A percentile compares a stretch with the other conserved stretches of the same genome.
Evolutionary conservation across 2,888 invertebrate species (phyloP).

Genomic region (Noctuana brunneofusca): DNA sequence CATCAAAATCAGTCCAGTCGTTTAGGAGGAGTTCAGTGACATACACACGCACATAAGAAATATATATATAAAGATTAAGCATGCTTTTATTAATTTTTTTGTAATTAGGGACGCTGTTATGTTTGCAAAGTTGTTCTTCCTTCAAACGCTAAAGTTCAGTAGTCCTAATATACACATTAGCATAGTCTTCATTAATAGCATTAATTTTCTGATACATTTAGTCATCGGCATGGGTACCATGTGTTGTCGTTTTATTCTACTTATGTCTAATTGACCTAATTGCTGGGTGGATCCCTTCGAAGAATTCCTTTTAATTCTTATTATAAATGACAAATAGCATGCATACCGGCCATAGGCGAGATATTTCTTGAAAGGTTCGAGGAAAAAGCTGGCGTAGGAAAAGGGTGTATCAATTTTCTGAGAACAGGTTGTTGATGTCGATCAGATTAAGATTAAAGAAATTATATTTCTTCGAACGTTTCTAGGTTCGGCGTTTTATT

Average conservation of each 20-base stretch:
- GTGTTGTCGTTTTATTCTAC: conserved; percentile 40
- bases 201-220: conserved; percentile 32
- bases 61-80: too few relatives aligned
- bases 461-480: conserved; percentile 6
- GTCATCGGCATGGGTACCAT: conserved; percentile 33
- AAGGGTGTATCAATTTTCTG: conserved; percentile 15
- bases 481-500: background rate
- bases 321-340: conserved; percentile 31
- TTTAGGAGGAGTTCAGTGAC: too few relatives aligned
- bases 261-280: conserved; percentile 65
- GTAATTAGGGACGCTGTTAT: too few relatives aligned
- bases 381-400: conserved; percentile 35
- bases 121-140: too few relatives aligned
- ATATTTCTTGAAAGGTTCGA: conserved; percentile 34
- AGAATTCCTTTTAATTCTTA: conserved; percentile 47
- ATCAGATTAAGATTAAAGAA: conserved; percentile 15
- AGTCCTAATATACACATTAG: conserved; percentile 8
- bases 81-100: too few relatives aligned
- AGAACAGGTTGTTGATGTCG: conserved; percentile 16
- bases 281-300: conserved; percentile 65
- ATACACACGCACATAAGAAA: too few relatives aligned
- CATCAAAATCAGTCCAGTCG: too few relatives aligned
- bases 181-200: background rate
- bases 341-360: conserved; percentile 18
- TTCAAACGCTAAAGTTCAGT: conserved; percentile 18